These are phyloP conservation scores for Acleris cristana DNA, from an alignment of 2,888 invertebrate species.

Conservation along the genomic window DNA sequence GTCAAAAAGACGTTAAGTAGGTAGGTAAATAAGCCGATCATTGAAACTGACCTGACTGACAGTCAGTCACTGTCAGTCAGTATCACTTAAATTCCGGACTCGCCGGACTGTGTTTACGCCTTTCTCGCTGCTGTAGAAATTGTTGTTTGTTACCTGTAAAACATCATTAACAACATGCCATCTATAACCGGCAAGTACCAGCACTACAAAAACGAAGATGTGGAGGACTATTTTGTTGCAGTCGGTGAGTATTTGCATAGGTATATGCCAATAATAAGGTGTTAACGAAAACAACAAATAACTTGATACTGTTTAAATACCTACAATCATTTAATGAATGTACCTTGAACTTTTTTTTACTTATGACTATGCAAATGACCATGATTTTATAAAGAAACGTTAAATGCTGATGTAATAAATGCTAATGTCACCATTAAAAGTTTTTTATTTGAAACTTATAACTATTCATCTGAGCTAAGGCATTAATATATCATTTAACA, in stretches of 20 bases:
- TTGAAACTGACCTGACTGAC: too few relatives aligned
- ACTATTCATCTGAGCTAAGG: too few relatives aligned
- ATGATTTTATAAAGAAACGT: not conserved
- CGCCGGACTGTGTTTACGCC: not conserved
- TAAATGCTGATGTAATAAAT: too few relatives aligned
- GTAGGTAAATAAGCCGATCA: too few relatives aligned
- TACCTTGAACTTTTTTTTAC: not conserved
- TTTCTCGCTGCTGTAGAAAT: not conserved
- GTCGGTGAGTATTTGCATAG: constrained; percentile 75
- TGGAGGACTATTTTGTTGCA: constrained; percentile 86
- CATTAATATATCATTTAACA: too few relatives aligned
- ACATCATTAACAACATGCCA: constrained; percentile 68
- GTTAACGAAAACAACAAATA: not conserved
- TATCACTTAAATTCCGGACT: too few relatives aligned
- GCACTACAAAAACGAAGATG: constrained; percentile 86
- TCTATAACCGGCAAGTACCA: constrained; percentile 85
- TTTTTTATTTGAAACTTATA: not conserved
- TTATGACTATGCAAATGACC: not conserved
- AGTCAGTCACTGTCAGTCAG: too few relatives aligned
- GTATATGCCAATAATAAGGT: not conserved
- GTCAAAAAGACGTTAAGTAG: too few relatives aligned
- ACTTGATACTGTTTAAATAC: not conserved
- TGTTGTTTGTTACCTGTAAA: not conserved
- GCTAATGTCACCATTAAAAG: not conserved
- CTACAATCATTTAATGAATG: not conserved